Conservation (phyloP, 1,140 invertebrate genomes). For the Trichomalopsis sarcophagae region DNA sequence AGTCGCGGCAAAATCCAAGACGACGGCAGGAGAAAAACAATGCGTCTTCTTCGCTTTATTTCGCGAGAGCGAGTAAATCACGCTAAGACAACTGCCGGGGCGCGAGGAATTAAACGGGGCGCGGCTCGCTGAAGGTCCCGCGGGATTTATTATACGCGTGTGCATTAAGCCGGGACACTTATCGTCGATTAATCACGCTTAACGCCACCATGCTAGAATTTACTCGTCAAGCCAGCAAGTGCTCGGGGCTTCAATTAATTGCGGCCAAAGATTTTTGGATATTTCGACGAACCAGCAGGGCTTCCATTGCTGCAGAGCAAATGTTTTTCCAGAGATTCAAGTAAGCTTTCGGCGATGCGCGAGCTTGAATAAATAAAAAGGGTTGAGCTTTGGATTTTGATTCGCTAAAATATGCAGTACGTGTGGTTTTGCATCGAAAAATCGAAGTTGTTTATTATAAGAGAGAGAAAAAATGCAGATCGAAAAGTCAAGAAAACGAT, state of each 20-base stretch:
- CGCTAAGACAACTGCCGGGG: slow-evolving; percentile 37
- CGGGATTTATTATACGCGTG: slow-evolving; percentile 42
- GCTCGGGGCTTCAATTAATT: neutral
- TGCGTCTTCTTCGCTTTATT: slow-evolving; percentile 42
- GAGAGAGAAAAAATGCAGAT: too few relatives aligned
- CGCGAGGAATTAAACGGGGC: slow-evolving; percentile 40
- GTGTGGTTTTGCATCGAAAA: too few relatives aligned
- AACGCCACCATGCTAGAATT: slow-evolving; percentile 5
- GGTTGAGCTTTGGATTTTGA: too few relatives aligned
- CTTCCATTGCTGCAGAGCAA: neutral
- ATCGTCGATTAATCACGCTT: slow-evolving; percentile 47
- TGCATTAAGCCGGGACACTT: slow-evolving; percentile 36
- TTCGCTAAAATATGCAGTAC: too few relatives aligned
- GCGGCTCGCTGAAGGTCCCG: slow-evolving; percentile 15
- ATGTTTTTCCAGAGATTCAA: neutral
- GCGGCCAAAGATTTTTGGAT: neutral
- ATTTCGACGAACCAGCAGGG: neutral
- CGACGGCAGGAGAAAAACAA: slow-evolving; percentile 20
- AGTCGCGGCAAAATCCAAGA: neutral
- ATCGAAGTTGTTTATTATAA: too few relatives aligned
- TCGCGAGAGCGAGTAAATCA: slow-evolving; percentile 38
- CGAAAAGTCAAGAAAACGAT: too few relatives aligned
- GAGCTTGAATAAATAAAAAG: too few relatives aligned
- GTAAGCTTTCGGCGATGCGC: neutral
- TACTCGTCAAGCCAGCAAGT: neutral